Percentiles rank a stretch among this genome's conserved stretches.
These are phyloP conservation scores for Slavum lentiscoides DNA, from an alignment of 2,888 invertebrate species.

Conservation along the genomic window DNA sequence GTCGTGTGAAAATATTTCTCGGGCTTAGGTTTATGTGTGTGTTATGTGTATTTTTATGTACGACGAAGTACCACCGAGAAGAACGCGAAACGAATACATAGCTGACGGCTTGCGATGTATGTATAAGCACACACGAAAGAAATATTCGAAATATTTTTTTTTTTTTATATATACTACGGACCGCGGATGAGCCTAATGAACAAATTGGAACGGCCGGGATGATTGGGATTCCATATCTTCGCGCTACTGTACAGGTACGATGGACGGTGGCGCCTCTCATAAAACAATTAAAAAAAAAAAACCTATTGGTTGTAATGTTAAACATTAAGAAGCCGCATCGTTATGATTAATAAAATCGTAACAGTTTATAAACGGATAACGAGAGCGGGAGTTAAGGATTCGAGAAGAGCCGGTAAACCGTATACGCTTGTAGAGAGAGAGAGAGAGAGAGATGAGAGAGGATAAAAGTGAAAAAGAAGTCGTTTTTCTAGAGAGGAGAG, in stretches of 20 bases:
- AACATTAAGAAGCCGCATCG: too few species aligned
- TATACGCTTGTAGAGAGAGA: too few species aligned
- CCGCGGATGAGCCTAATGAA: slow-evolving; percentile 29
- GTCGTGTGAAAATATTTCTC: slow-evolving; percentile 17
- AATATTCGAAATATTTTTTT: slow-evolving; percentile 39
- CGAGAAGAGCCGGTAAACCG: too few species aligned
- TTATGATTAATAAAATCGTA: too few species aligned
- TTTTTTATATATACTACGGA: neutral
- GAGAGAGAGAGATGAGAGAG: too few species aligned
- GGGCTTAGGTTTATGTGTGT: neutral
- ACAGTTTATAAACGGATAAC: too few species aligned
- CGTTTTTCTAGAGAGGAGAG: too few species aligned
- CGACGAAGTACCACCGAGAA: neutral
- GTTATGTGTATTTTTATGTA: neutral
- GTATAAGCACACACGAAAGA: slow-evolving; percentile 14
- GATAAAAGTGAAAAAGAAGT: too few species aligned
- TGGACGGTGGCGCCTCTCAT: neutral
- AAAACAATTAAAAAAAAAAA: neutral
- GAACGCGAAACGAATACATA: slow-evolving; percentile 4
- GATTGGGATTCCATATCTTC: slow-evolving; percentile 38
- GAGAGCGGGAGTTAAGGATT: too few species aligned
- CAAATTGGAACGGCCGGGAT: slow-evolving; percentile 29
- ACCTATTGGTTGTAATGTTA: neutral
- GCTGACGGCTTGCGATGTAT: neutral
- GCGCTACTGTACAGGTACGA: neutral